These are phyloP conservation scores for Augochlorella aurata DNA, from an alignment of 2,888 invertebrate species.

Conservation along the genomic window DNA sequence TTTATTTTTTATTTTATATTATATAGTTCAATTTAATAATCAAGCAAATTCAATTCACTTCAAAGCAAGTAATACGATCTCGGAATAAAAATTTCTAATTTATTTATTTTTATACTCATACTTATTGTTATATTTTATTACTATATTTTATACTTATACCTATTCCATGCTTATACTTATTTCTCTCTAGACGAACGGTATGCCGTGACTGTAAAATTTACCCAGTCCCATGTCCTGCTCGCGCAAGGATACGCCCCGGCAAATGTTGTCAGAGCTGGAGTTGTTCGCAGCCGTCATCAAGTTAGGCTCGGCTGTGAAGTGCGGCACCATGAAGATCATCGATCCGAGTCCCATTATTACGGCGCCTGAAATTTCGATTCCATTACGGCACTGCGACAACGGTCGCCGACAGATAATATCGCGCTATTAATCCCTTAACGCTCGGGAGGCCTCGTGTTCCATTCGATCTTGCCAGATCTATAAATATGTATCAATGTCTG, in stretches of 20 bases:
- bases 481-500: conserved; percentile 15
- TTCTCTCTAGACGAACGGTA: background rate
- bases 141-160: background rate
- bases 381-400: conserved; percentile 6
- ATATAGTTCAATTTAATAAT: too few relatives aligned
- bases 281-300: conserved; percentile 87
- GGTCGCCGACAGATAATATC: background rate
- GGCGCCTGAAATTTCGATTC: conserved; percentile 84
- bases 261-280: conserved; percentile 90
- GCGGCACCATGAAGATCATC: conserved; percentile 95
- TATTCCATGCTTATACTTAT: too few relatives aligned
- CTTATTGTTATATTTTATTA: too few relatives aligned
- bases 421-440: conserved; percentile 11
- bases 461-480: conserved; percentile 14
- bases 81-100: too few relatives aligned
- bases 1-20: too few relatives aligned
- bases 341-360: conserved; percentile 97
- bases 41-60: too few relatives aligned
- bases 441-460: background rate
- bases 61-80: too few relatives aligned
- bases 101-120: too few relatives aligned
- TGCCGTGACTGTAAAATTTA: conserved; percentile 52
- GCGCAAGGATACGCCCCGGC: conserved; percentile 87
- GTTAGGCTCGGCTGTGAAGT: conserved; percentile 93
- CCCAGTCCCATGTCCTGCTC: conserved; percentile 89